Base-by-base conservation (phyloP, 2,797 vertebrate species). In the Fistularia commersonii region DNA sequence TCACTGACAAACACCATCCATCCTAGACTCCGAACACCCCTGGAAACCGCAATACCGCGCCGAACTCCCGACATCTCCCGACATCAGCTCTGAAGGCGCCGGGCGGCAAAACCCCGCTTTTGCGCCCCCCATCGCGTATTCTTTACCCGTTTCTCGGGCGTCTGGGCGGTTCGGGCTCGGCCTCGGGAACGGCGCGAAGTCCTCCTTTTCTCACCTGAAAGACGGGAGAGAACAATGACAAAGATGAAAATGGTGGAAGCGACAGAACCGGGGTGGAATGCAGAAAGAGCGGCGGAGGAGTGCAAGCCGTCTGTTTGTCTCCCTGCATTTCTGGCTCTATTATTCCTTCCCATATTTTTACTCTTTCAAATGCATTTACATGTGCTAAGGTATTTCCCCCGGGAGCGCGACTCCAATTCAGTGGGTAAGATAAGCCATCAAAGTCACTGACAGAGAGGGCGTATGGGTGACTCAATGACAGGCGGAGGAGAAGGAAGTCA, bases 391-490 rank as follows among this genome's bases (percentile, higher is more conserved):
- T 86, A 86, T 87, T 87, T 87, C 86, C 83, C 84, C 54, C 2
- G 81, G 78, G 84, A 84, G 69, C 65, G 10, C 7, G 66, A 74
- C 82, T 85, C 82, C 81, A 82, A 85, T 87, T 82, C 84, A 76
- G 66, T 68, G 73, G 80, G 44, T 81, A 79, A 84, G 84, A 87
- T 87, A 84, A 87, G 82, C 80, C 84, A 86, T 88, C 84, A 87
- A 79, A 83, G 82, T 85, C 79, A 68, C 75, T 83, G 86, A 85
- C 84, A 82, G 83, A 82, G 77, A 83, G 86, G 82, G 84, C 81
- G 50, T 64, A 48, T 8, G 62, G 86, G 84, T 80, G 80, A 84
- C 72, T 84, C 82, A 72, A 67, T 84, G 86, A 86, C 83, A 85
- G 81, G 57, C 77, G 12, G 79, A 68, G 81, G 45, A 32, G 76